Base-by-base conservation (phyloP, 2,888 invertebrate species). In the Hoplodrina ambigua region DNA sequence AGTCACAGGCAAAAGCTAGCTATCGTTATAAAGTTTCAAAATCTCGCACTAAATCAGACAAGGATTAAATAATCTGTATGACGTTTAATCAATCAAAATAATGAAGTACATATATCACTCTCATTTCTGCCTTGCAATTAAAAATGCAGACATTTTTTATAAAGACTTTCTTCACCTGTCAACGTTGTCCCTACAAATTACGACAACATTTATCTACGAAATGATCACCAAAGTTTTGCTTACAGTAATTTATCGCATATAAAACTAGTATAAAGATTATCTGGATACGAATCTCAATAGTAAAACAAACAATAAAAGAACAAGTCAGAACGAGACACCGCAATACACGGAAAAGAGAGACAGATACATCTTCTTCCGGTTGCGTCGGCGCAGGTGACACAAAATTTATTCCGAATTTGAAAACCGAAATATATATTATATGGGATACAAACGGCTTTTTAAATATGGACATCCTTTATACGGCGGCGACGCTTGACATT, bases 371-470 rank as follows among this genome's bases (percentile, higher is more conserved):
- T 94, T 94, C 94, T 96, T 96, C 95, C 95, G 95, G 95, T 92
- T 89, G 93, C 93, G 89, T 89, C 80, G 88, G 90, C 92, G 95
- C 95, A 96, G 95, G 95, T 96, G 95, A 96, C 95, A 95, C 91
- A 84, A 94, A 96, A 96, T 95, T 95, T 95, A 96, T 96, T 95
- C 95, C 90, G 93, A 95, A 95, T 95, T 95, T 95, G 94, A 96
- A 95, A 95, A 94, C 92, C 95, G 93, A 94, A 92, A 92, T 90
- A 94, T 94, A 95, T 94, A 93, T 95, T 92, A 95, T 93, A 89
- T 85, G 94, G 91, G 93, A 94, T 93, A 92, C 94, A 95, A 95
- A 95, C 94, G 94, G 92, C 94, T 92, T 94, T 95, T 95, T 95
- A 94, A 95, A 95, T 94, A 94, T 94, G 95, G 92, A 93, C 93